These are phyloP conservation scores for Agrochola litura DNA, from an alignment of 2,888 invertebrate species.

Conservation along the genomic window DNA sequence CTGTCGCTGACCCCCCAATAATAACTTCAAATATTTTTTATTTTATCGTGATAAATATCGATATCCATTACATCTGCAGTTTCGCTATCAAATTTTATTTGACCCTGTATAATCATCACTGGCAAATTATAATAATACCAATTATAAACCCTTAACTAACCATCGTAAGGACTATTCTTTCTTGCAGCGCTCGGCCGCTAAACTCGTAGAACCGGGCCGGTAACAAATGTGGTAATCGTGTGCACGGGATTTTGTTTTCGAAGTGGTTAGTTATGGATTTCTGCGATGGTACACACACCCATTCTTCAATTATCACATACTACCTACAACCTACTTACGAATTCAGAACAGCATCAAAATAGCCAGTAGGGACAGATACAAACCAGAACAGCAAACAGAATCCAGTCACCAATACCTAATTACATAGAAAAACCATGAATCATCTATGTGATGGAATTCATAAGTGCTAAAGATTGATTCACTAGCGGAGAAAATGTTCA, in stretches of 20 bases:
- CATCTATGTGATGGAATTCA: slow-evolving; percentile 50
- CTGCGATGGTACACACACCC: background rate
- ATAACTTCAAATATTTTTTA: no score
- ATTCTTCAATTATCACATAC: slow-evolving; percentile 1
- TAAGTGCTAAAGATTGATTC: slow-evolving; percentile 58
- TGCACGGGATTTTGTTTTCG: no score
- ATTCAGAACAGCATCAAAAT: slow-evolving; percentile 21
- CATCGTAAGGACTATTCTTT: no score
- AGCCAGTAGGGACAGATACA: slow-evolving; percentile 7
- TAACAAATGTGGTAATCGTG: no score
- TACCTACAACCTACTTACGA: slow-evolving; percentile 8
- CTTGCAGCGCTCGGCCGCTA: no score
- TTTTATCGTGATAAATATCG: no score
- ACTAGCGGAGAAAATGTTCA: slow-evolving; percentile 56
- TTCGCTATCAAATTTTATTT: no score
- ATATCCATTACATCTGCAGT: no score
- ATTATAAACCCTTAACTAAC: no score
- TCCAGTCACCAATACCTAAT: slow-evolving; percentile 34
- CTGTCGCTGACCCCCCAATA: no score
- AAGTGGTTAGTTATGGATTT: no score
- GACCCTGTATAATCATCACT: background rate
- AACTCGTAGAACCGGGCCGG: no score
- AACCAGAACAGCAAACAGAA: slow-evolving; percentile 39
- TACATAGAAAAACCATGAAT: slow-evolving; percentile 60
- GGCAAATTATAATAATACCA: background rate